Evolutionary conservation across 35 echinoderm and acorn worm genomes (phyloP), one percentile per base, ranked within the genome.

Genomic region (Ophiothrix spiculata): DNA sequence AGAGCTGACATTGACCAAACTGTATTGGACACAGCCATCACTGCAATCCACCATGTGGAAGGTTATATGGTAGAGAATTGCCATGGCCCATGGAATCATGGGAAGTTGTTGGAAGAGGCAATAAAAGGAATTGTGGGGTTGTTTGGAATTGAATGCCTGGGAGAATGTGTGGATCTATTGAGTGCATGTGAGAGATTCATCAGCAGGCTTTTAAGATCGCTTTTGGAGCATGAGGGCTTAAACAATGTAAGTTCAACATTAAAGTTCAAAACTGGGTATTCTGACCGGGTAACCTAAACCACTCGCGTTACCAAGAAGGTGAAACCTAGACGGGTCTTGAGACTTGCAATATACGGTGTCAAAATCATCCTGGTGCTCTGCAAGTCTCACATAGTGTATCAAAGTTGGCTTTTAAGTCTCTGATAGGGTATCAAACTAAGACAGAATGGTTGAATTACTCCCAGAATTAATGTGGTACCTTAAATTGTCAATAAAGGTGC

Each of bases 31-130:
- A 82, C 79, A 0, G 56, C 74, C 34, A 31, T 37, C 19, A 21
- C 36, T 42, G 80, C 60, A 40, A 31, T 83, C 29, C 54, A 83
- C 15, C 54, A 75, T 49, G 64, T 89, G 15, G 21, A 21, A 0
- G 32, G 32, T 0, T 75, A 54, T 73, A 14, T 31, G 8, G 1
- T 29, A 11, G 75, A 38, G 6, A 33, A 35, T 74, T 85, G 49
- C 32, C 35, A 36, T n/a, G 37, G 37, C 25, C 32, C 1, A 36
- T 2, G 34, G 35, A 40, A 36, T 37, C 39, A 56, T n/a, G 39
- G 69, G 73, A 45, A 77, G 40, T 10, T 86, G 34, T 35, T 32
- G 38, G n/a, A 82, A 32, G 80, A 82, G 40, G 80, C 80, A 4
- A 31, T 82, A 3, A 82, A 45, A 23, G 80, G 80, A 10, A 33